phyloP scores from a whole-genome alignment of 2,888 invertebrate genomes.

The Dorcus parallelipipedus region DNA sequence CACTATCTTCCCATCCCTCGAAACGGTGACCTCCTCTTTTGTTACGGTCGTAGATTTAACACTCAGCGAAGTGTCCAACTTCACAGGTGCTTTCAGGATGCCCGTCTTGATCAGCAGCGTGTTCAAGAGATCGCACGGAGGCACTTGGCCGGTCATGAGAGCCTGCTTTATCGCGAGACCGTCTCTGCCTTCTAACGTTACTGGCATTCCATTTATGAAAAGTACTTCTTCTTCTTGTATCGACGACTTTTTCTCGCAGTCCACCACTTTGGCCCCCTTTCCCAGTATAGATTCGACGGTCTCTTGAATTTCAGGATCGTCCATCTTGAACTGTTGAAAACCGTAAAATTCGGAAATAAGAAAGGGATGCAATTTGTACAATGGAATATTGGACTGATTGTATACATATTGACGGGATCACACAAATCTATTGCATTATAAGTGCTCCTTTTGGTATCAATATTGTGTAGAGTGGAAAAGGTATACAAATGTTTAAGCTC shows the following conservation, averaged over 20 bases:
- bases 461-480: not conserved
- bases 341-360: not conserved
- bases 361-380: not conserved
- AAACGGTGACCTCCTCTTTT: constrained; percentile 67
- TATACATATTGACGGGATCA: too few species aligned
- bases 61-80: constrained; percentile 67
- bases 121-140: constrained; percentile 68
- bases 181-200: constrained; percentile 64
- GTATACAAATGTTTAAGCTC: not conserved
- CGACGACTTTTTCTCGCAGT: constrained; percentile 70
- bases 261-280: constrained; percentile 67
- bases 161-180: constrained; percentile 67
- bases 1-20: constrained; percentile 63
- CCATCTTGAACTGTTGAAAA: constrained; percentile 48
- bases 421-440: too few species aligned
- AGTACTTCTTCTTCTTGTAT: constrained; percentile 69
- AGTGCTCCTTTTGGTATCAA: too few species aligned
- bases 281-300: constrained; percentile 72
- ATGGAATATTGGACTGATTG: too few species aligned
- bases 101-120: constrained; percentile 65
- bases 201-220: constrained; percentile 67
- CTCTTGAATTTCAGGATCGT: constrained; percentile 69
- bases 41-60: constrained; percentile 69
- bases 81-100: constrained; percentile 63
- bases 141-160: constrained; percentile 65